Evolutionary conservation across 1,140 invertebrate genomes (phyloP).

Genomic region (Drosophila azteca): DNA sequence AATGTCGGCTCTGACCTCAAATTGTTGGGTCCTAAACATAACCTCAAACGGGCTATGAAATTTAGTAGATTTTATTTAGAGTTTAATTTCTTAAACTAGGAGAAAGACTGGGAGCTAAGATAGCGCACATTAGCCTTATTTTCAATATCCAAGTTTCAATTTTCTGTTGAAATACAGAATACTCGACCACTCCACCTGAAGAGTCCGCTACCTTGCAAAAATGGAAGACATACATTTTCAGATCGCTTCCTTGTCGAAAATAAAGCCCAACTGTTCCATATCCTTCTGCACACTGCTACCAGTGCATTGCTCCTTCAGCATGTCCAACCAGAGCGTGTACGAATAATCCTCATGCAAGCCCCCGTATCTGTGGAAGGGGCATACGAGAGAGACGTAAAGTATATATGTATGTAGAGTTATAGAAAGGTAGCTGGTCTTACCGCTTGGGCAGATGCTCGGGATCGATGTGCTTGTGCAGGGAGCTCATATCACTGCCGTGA

Average conservation of each 20-base stretch:
- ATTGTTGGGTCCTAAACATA: slow-evolving; percentile 22
- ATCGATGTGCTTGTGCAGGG: slow-evolving; percentile 89
- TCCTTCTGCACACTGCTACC: slow-evolving; percentile 87
- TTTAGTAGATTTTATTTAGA: neutral
- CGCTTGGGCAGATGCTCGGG: slow-evolving; percentile 89
- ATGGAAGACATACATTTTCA: slow-evolving; percentile 5
- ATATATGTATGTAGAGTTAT: neutral
- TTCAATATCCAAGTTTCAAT: no score
- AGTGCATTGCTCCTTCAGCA: slow-evolving; percentile 84
- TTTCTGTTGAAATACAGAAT: no score
- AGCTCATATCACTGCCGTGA: slow-evolving; percentile 90
- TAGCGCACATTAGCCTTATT: no score
- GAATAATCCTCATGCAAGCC: slow-evolving; percentile 88
- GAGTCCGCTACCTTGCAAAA: no score
- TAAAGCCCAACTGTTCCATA: slow-evolving; percentile 86
- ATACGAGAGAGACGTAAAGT: no score
- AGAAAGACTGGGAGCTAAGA: no score
- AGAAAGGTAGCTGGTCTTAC: slow-evolving; percentile 59
- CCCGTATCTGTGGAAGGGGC: slow-evolving; percentile 84
- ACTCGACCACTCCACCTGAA: no score
- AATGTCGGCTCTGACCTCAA: slow-evolving; percentile 59
- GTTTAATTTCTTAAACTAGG: neutral
- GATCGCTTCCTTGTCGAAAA: slow-evolving; percentile 42
- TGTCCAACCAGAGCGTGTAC: slow-evolving; percentile 89
- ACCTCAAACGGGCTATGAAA: slow-evolving; percentile 48